phyloP scores from a whole-genome alignment of 2,888 invertebrate genomes.

The Schrankia costaestrigalis region DNA sequence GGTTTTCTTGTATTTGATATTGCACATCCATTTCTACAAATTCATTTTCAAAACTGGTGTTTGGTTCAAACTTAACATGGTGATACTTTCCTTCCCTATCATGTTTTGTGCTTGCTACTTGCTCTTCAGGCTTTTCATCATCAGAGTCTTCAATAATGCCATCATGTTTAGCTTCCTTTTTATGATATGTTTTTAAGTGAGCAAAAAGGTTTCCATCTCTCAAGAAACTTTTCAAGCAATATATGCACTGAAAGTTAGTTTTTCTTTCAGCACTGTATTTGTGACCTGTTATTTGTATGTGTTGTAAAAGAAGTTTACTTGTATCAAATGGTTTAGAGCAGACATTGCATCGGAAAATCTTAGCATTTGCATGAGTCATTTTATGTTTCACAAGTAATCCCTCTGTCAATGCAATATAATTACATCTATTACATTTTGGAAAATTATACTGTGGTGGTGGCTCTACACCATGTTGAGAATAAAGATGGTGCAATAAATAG shows the following conservation, averaged over 20 bases:
- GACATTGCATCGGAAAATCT: constrained; percentile 75
- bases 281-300: constrained; percentile 81
- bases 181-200: constrained; percentile 85
- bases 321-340: constrained; percentile 78
- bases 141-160: constrained; percentile 83
- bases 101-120: constrained; percentile 18
- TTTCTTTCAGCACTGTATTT: constrained; percentile 66
- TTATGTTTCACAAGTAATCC: constrained; percentile 86
- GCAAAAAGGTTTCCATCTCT: constrained; percentile 85
- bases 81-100: constrained; percentile 7
- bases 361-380: constrained; percentile 78
- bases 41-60: constrained; percentile 44
- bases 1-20: constrained; percentile 57
- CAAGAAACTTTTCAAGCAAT: constrained; percentile 87
- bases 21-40: constrained; percentile 54
- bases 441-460: constrained; percentile 86
- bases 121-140: constrained; percentile 45
- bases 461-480: constrained; percentile 88
- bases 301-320: constrained; percentile 60
- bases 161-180: constrained; percentile 82
- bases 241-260: constrained; percentile 82
- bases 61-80: constrained; percentile 57
- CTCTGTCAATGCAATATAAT: constrained; percentile 87
- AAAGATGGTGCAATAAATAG: constrained; percentile 88
- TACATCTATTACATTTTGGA: constrained; percentile 89